Evolutionary conservation across 2,888 invertebrate genomes (phyloP).

Genomic region (Platycheirus albimanus): DNA sequence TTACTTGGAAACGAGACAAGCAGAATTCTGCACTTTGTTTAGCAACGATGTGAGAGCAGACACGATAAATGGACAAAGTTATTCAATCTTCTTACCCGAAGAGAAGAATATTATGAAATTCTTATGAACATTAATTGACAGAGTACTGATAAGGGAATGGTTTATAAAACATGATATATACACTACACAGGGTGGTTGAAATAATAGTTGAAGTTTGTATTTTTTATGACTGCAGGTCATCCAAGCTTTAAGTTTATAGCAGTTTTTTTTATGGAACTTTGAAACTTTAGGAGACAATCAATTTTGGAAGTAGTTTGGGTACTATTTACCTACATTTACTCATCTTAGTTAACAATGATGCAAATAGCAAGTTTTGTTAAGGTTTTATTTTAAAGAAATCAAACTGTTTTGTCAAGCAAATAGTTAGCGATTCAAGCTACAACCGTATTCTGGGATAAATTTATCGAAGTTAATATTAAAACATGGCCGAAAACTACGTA

Average conservation of each 20-base stretch:
- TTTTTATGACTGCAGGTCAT: constrained; percentile 29
- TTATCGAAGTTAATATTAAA: no score
- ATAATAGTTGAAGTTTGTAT: constrained; percentile 19
- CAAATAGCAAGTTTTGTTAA: no score
- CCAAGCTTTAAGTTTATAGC: constrained; percentile 23
- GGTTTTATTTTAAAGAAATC: no score
- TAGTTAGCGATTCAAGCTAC: no score
- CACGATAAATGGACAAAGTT: constrained; percentile 60
- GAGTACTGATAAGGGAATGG: constrained; percentile 40
- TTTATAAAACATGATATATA: constrained; percentile 4
- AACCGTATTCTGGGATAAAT: no score
- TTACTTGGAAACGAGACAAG: constrained; percentile 1
- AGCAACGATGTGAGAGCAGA: constrained; percentile 13
- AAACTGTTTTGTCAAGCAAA: no score
- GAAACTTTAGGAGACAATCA: no score
- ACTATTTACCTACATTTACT: no score
- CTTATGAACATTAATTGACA: constrained; percentile 68
- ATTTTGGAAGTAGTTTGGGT: no score
- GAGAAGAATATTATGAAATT: constrained; percentile 43
- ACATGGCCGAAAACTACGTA: no score
- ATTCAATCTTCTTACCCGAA: constrained; percentile 57
- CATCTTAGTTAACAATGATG: no score
- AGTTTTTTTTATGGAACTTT: not conserved
- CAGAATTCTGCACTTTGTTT: constrained; percentile 25
- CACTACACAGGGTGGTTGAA: not conserved